Percentiles rank a stretch among this genome's conserved stretches.
Evolutionary conservation across 92 coral and sea anemone species (phyloP).

Genomic region (Montipora capitata): DNA sequence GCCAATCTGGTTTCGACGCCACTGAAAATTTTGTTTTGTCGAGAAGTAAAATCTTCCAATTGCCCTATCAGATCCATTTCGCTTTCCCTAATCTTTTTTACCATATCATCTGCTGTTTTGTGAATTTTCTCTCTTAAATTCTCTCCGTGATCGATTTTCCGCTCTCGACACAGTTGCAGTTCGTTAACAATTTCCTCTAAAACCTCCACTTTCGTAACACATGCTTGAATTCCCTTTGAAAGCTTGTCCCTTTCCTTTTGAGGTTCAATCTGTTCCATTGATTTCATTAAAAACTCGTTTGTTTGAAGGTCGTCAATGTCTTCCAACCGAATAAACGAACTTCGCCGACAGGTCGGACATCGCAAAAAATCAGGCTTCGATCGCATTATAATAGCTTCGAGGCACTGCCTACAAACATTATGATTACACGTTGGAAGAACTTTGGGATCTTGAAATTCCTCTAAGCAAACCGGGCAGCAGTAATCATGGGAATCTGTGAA

Average conservation of each 20-base stretch:
- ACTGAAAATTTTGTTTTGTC: conserved; percentile 58
- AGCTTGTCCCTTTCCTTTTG: conserved; percentile 69
- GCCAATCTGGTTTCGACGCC: conserved; percentile 26
- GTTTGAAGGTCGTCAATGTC: conserved; percentile 46
- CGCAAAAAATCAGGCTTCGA: conserved; percentile 59
- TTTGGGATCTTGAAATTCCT: conserved; percentile 82
- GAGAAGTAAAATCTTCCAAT: conserved; percentile 72
- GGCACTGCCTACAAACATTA: conserved; percentile 79
- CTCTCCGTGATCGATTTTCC: conserved; percentile 67
- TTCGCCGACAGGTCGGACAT: conserved; percentile 82
- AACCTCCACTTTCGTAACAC: conserved; percentile 72
- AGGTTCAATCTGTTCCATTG: conserved; percentile 42
- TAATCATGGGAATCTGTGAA: conserved; percentile 50
- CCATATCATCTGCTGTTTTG: conserved; percentile 73
- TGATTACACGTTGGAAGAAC: conserved; percentile 79
- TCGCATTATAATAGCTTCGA: conserved; percentile 59
- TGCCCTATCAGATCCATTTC: conserved; percentile 66
- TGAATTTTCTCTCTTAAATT: conserved; percentile 75
- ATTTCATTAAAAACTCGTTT: conserved; percentile 54
- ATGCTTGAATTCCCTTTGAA: conserved; percentile 73
- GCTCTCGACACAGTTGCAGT: conserved; percentile 65
- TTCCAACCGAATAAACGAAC: conserved; percentile 54
- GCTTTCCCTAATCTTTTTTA: conserved; percentile 64
- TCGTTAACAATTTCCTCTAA: conserved; percentile 79
- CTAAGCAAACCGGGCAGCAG: conserved; percentile 81